These are phyloP conservation scores for Rosalia funebris DNA, from an alignment of 2,888 invertebrate genomes.

Conservation along the genomic window DNA sequence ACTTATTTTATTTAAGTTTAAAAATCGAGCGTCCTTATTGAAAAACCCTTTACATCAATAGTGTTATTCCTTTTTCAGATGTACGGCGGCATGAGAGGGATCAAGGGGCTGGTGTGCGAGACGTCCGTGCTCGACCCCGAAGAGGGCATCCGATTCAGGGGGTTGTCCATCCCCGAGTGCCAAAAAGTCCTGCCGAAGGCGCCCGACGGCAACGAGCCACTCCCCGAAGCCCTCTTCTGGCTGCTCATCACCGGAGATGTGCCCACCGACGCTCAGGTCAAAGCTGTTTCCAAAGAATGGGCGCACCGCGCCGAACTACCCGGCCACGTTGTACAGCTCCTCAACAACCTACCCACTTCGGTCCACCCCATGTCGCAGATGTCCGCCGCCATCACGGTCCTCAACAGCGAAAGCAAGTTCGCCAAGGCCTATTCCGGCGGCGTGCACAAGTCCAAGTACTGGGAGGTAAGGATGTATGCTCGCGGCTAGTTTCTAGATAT, in stretches of 20 bases:
- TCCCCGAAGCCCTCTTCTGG: slow-evolving; percentile 97
- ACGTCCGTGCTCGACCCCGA: slow-evolving; percentile 95
- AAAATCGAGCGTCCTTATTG: too few species aligned
- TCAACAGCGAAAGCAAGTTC: slow-evolving; percentile 93
- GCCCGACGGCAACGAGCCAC: slow-evolving; percentile 80
- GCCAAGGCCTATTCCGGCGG: slow-evolving; percentile 90
- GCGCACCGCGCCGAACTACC: slow-evolving; percentile 89
- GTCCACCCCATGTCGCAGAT: slow-evolving; percentile 97
- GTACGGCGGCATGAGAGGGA: slow-evolving; percentile 97
- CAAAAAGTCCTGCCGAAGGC: slow-evolving; percentile 88
- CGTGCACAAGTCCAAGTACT: slow-evolving; percentile 88
- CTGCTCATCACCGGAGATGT: slow-evolving; percentile 88
- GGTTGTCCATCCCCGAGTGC: slow-evolving; percentile 92
- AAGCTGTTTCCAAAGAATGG: slow-evolving; percentile 83
- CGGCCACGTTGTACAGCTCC: slow-evolving; percentile 89
- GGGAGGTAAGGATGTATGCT: too few species aligned
- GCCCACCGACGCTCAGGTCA: slow-evolving; percentile 82
- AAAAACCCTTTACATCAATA: too few species aligned
- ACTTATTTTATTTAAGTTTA: too few species aligned
- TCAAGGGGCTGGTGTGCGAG: slow-evolving; percentile 94
- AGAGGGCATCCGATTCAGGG: slow-evolving; percentile 95
- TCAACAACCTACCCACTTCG: slow-evolving; percentile 89
- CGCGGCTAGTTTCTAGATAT: slow-evolving; percentile 12
- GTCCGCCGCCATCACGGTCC: slow-evolving; percentile 87
- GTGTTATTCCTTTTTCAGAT: too few species aligned